Evolutionary conservation across 1,140 invertebrate species (phyloP).

Genomic region (Trichogramma pretiosum): DNA sequence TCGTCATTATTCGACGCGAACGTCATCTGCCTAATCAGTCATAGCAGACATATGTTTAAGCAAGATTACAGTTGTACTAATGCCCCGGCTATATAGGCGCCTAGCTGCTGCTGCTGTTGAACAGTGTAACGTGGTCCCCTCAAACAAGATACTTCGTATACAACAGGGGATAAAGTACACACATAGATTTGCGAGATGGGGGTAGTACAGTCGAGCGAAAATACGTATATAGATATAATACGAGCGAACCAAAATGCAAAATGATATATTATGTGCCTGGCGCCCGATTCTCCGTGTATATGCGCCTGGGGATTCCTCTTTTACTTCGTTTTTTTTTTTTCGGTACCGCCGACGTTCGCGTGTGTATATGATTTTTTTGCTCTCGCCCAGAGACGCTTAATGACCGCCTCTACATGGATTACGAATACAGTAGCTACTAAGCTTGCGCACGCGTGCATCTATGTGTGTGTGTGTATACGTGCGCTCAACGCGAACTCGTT

Average conservation of each 20-base stretch:
- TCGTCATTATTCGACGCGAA: conserved; percentile 32
- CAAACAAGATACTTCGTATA: too few relatives aligned
- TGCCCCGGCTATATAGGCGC: conserved; percentile 17
- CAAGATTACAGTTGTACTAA: conserved; percentile 40
- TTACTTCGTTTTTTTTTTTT: background rate
- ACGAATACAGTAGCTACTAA: too few relatives aligned
- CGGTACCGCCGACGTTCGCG: background rate
- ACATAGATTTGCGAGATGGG: too few relatives aligned
- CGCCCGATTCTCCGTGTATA: too few relatives aligned
- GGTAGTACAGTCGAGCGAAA: background rate
- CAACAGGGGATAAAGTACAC: too few relatives aligned
- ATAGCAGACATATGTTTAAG: conserved; percentile 39
- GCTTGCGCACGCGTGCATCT: too few relatives aligned
- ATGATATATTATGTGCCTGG: conserved; percentile 28
- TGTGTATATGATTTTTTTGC: conserved; percentile 19
- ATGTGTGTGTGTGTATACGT: conserved; percentile 20
- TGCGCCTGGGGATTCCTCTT: conserved; percentile 16
- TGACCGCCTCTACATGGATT: conserved; percentile 36
- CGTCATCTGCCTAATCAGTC: conserved; percentile 35
- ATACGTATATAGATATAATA: background rate
- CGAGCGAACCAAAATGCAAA: conserved; percentile 11
- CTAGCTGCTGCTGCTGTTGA: too few relatives aligned
- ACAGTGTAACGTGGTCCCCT: background rate
- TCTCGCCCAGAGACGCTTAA: conserved; percentile 30
- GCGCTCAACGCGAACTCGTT: too few relatives aligned